phyloP scores from a whole-genome alignment of 2,113 vertebrate species.

The Corythaeola cristata region DNA sequence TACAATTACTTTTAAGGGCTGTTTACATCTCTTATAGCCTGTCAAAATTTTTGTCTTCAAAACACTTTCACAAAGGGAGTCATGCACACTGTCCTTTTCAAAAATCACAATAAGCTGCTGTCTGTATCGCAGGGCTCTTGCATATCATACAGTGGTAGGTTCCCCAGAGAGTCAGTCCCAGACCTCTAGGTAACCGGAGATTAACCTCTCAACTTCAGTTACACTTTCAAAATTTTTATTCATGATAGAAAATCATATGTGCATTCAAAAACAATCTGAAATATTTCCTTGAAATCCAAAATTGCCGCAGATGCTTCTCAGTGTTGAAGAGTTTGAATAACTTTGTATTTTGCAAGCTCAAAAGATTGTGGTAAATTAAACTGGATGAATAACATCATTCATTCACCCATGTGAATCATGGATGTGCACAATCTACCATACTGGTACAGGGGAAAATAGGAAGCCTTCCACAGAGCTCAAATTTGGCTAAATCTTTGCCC shows the following conservation, averaged over 20 bases:
- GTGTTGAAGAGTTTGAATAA: background rate
- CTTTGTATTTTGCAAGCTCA: background rate
- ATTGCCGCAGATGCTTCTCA: background rate
- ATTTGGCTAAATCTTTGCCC: background rate
- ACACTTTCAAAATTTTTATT: background rate
- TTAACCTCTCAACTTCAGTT: background rate
- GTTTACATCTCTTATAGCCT: background rate
- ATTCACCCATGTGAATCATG: background rate
- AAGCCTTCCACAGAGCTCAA: background rate
- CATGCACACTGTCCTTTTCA: fast-evolving
- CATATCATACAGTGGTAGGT: fast-evolving
- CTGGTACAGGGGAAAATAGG: background rate
- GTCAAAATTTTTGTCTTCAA: background rate
- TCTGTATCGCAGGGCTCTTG: background rate
- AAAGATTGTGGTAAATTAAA: background rate
- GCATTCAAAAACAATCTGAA: background rate
- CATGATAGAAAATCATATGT: background rate
- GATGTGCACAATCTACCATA: background rate
- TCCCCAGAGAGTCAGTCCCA: background rate
- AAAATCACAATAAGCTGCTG: background rate
- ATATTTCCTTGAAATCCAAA: background rate
- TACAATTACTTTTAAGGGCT: background rate
- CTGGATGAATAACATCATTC: background rate
- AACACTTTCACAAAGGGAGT: background rate
- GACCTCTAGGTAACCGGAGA: background rate